phyloP scores from a whole-genome alignment of 2,797 vertebrate genomes.

The Pelochelys cantorii region DNA sequence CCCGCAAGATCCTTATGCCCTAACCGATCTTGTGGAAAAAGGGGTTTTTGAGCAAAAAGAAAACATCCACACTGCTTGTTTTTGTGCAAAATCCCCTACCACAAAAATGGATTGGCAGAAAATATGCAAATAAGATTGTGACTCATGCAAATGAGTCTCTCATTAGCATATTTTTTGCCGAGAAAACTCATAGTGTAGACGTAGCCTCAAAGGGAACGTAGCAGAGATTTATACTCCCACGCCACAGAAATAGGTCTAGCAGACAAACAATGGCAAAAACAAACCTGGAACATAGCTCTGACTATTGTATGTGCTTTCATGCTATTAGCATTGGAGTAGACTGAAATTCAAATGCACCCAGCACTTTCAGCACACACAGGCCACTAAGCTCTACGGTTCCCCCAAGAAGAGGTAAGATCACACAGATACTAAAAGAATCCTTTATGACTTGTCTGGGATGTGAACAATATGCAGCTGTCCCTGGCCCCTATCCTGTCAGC shows the following conservation, averaged over 20 bases:
- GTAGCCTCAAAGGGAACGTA: background rate
- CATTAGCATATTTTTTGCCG: too few relatives aligned
- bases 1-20: too few relatives aligned
- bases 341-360: background rate
- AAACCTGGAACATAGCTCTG: background rate
- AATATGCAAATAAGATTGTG: too few relatives aligned
- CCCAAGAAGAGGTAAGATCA: background rate
- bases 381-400: background rate
- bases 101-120: too few relatives aligned
- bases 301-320: background rate
- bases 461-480: background rate
- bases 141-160: too few relatives aligned
- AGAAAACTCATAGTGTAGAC: too few relatives aligned
- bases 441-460: background rate
- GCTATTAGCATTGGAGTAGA: background rate
- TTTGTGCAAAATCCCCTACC: too few relatives aligned
- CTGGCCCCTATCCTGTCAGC: background rate
- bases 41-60: too few relatives aligned
- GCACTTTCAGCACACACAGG: background rate
- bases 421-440: background rate
- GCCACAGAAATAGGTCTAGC: background rate
- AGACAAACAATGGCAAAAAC: background rate
- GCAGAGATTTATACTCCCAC: background rate
- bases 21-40: too few relatives aligned
- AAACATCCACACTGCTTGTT: too few relatives aligned